A percentile compares a stretch with the other conserved stretches of the same genome.
Evolutionary conservation across 1,140 invertebrate genomes (phyloP).

Genomic region (Zaprionus taronus): DNA sequence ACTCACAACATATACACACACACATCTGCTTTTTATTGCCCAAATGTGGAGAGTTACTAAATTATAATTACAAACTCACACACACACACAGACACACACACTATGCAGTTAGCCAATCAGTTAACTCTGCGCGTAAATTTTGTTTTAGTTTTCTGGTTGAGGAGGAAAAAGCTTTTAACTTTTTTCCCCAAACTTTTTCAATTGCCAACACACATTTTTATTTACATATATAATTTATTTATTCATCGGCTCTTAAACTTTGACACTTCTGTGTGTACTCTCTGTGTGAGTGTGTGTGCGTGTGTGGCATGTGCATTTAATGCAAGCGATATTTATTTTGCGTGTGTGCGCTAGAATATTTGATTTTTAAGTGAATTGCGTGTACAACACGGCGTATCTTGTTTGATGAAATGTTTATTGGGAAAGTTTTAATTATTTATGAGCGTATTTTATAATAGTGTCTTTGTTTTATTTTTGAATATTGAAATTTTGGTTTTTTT

Average conservation of each 20-base stretch:
- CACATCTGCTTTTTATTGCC: slow-evolving; percentile 67
- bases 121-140: slow-evolving; percentile 17
- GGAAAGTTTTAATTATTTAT: neutral
- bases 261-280: slow-evolving; percentile 31
- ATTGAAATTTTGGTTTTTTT: neutral
- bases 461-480: neutral
- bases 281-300: slow-evolving; percentile 1
- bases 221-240: slow-evolving; percentile 35
- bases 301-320: neutral
- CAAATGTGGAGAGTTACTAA: slow-evolving; percentile 36
- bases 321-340: slow-evolving; percentile 1
- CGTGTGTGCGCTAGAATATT: slow-evolving; percentile 13
- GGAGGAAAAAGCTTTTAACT: slow-evolving; percentile 6
- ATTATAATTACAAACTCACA: slow-evolving; percentile 24
- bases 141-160: slow-evolving; percentile 13
- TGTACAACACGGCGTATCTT: slow-evolving; percentile 56
- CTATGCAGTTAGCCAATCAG: slow-evolving; percentile 33
- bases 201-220: slow-evolving; percentile 32
- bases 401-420: slow-evolving; percentile 13
- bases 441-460: neutral
- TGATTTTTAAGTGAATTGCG: slow-evolving; percentile 16
- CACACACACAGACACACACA: neutral
- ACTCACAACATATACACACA: slow-evolving; percentile 33
- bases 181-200: slow-evolving; percentile 37
- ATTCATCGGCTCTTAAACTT: slow-evolving; percentile 38